Base-by-base conservation (phyloP, 2,888 invertebrate genomes). In the Gryllus longicercus region DNA sequence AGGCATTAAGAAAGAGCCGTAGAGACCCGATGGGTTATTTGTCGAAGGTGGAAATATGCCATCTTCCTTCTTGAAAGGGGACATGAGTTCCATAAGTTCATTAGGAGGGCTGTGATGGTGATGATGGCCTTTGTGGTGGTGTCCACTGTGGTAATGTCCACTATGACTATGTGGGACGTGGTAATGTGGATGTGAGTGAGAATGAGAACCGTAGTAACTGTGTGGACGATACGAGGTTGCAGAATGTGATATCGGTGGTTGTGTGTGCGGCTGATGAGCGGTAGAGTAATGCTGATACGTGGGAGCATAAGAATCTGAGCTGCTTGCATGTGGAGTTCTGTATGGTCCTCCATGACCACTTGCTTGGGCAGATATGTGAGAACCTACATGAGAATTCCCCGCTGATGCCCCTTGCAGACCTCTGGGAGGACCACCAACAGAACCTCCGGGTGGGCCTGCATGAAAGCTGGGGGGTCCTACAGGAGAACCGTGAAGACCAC, bases 1-100 rank as follows among this genome's bases (percentile, higher is more conserved):
- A 23, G 80, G 80, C 12, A 80, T n/a, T 14, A 80, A n/a, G 18
- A 80, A 25, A 38, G 25, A 38, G 8, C 74, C 80, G 78, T 80
- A 77, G 49, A 77, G 18, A 63, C 16, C 14, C 14, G 16, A 14
- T 4, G 63, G 63, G 18, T 63, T 63, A 63, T 63, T 63, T 3
- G 63, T 16, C 8, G 63, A 63, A 16, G 63, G 63, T 3, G 63
- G 63, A 63, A 63, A 63, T 3, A 63, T 63, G 18, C 16, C 63
- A 63, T 63, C 63, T 63, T 63, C 63, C 18, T 63, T 63, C 63
- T 63, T 63, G 2, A 63, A 63, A 63, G 63, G 63, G 0, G 63
- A 63, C 63, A 63, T 63, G 63, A 63, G 63, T 16, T 63, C 63
- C 63, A 63, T 14, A 16, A 63, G 63, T 63, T 63, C 63, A 18